A percentile compares a stretch with the other conserved stretches of the same genome.
Conservation (phyloP, 2,888 invertebrate genomes). For the Bunonema sp. region DNA sequence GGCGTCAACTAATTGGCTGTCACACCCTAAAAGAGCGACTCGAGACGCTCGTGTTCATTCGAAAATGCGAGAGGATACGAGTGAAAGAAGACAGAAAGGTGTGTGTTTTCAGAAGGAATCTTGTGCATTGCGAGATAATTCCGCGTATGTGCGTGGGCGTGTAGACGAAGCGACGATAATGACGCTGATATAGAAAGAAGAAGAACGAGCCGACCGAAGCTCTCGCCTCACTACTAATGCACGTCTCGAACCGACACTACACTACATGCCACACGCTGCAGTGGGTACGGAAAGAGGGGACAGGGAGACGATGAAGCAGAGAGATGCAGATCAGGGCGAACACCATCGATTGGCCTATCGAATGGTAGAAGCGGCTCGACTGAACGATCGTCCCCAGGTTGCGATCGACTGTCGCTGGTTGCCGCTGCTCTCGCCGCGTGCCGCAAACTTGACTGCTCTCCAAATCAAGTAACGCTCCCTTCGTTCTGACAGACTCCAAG, state of each 20-base stretch:
- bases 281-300: not conserved
- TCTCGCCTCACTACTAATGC: no score
- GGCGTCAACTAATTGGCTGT: constrained; percentile 3
- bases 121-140: not conserved
- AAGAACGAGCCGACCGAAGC: no score
- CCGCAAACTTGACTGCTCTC: constrained; percentile 20
- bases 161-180: no score
- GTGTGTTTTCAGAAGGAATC: not conserved
- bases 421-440: constrained; percentile 18
- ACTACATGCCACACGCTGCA: not conserved
- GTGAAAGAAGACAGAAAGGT: constrained; percentile 2
- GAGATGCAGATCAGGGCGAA: not conserved
- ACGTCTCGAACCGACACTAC: no score
- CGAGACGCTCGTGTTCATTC: constrained; percentile 17
- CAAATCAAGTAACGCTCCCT: no score
- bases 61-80: constrained; percentile 6
- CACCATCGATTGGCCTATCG: not conserved
- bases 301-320: not conserved
- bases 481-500: no score
- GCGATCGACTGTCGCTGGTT: constrained; percentile 38
- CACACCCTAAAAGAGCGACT: constrained; percentile 13
- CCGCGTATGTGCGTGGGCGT: no score
- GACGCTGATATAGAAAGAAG: no score
- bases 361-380: constrained; percentile 4
- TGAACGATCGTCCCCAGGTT: constrained; percentile 15